These are phyloP conservation scores for Ellobius talpinus DNA, from an alignment of 2,113 vertebrate genomes.

Conservation along the genomic window DNA sequence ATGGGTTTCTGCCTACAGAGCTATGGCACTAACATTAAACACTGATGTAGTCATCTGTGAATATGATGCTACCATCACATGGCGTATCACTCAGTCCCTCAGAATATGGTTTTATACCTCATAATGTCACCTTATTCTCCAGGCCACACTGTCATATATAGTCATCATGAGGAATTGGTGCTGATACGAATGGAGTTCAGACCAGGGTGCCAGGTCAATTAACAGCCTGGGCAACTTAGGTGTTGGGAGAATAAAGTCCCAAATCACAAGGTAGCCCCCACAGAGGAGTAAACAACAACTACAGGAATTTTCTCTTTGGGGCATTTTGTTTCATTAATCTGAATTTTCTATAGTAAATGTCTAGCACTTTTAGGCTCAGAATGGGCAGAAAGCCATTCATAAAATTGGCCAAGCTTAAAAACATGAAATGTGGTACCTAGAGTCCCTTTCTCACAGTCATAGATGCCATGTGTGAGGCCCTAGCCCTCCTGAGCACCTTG, in stretches of 20 bases:
- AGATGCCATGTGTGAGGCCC: not conserved
- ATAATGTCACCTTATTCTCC: not conserved
- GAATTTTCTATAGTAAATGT: conserved; percentile 6
- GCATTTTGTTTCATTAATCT: not conserved
- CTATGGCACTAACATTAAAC: fast-evolving
- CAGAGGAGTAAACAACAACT: not conserved
- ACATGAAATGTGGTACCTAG: not conserved
- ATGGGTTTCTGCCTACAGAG: not conserved
- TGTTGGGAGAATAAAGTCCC: not conserved
- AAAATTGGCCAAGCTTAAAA: not conserved
- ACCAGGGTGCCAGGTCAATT: not conserved
- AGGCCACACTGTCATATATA: not conserved
- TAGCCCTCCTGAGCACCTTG: not conserved
- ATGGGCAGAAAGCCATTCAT: not conserved
- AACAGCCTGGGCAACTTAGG: not conserved
- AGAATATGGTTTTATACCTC: not conserved
- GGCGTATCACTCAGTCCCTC: not conserved
- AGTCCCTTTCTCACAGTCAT: not conserved
- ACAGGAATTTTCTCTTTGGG: not conserved
- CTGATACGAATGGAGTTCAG: not conserved
- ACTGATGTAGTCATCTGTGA: not conserved
- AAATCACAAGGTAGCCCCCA: not conserved
- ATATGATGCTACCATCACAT: not conserved
- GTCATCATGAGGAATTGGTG: not conserved
- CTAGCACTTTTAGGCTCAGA: conserved; percentile 8